A percentile compares a stretch with the other conserved stretches of the same genome.
Evolutionary conservation across 1,140 invertebrate species (phyloP).

Genomic region (Euborellia annulipes): DNA sequence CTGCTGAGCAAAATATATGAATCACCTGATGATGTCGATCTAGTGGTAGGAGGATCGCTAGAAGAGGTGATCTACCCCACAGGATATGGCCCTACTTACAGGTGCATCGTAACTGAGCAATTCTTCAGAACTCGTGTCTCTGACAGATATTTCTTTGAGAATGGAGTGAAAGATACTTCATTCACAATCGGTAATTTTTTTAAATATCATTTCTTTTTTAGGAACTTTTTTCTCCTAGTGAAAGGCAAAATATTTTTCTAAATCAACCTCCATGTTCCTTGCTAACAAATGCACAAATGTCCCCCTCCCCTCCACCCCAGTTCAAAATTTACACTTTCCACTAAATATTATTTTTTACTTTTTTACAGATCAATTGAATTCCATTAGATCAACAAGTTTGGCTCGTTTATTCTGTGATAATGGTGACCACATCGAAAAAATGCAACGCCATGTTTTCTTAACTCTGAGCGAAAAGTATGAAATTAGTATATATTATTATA

Average conservation of each 20-base stretch:
- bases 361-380: slow-evolving; percentile 58
- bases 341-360: slow-evolving; percentile 9
- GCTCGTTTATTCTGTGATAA: slow-evolving; percentile 80
- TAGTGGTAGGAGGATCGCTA: slow-evolving; percentile 69
- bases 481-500: too few relatives aligned
- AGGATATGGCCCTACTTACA: slow-evolving; percentile 76
- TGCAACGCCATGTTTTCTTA: slow-evolving; percentile 58
- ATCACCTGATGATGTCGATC: slow-evolving; percentile 68
- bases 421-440: slow-evolving; percentile 48
- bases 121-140: slow-evolving; percentile 70
- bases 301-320: too few relatives aligned
- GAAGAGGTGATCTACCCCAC: slow-evolving; percentile 62
- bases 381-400: slow-evolving; percentile 69
- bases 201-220: too few relatives aligned
- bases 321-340: too few relatives aligned
- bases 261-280: too few relatives aligned
- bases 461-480: too few relatives aligned
- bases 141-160: slow-evolving; percentile 71
- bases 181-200: slow-evolving; percentile 53
- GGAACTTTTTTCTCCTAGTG: too few relatives aligned
- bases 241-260: too few relatives aligned
- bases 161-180: slow-evolving; percentile 40
- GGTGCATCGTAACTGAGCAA: slow-evolving; percentile 77
- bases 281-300: too few relatives aligned
- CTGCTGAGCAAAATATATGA: slow-evolving; percentile 46